Conservation (phyloP, 2,113 vertebrate genomes). For the Cariama cristata region DNA sequence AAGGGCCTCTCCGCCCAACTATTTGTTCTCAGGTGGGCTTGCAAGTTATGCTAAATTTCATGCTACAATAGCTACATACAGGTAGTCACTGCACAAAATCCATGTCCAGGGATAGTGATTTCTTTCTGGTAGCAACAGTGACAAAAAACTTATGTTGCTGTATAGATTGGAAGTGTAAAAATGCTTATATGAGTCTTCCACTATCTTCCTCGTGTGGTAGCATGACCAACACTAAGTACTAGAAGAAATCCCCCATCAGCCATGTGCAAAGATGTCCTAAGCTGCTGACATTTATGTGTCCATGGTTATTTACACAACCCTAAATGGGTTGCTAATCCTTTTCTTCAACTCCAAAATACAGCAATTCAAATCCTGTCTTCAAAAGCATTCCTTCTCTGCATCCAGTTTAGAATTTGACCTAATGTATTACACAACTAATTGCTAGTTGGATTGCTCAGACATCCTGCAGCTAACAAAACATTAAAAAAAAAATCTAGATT, state of each 20-base stretch:
- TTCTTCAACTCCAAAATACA: background rate
- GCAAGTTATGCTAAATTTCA: background rate
- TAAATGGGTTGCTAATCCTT: background rate
- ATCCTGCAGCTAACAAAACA: background rate
- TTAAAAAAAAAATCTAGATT: background rate
- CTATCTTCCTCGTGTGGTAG: background rate
- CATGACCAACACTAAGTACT: background rate
- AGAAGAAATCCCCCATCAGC: background rate
- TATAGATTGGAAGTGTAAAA: background rate
- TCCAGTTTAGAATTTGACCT: background rate
- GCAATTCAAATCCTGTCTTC: background rate
- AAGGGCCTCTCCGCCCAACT: background rate
- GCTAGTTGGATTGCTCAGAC: background rate
- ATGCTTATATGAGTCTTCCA: background rate
- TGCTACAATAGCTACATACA: background rate
- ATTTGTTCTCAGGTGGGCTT: background rate
- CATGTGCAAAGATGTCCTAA: background rate
- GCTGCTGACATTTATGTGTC: background rate
- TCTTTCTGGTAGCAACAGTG: background rate
- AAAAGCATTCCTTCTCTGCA: background rate
- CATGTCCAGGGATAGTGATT: accelerated
- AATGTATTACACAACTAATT: background rate
- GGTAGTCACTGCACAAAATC: background rate
- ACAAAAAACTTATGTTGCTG: background rate
- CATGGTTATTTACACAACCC: background rate